A percentile compares a stretch with the other conserved stretches of the same genome.
phyloP scores from a whole-genome alignment of 1,140 invertebrate genomes.

The Popillia japonica region DNA sequence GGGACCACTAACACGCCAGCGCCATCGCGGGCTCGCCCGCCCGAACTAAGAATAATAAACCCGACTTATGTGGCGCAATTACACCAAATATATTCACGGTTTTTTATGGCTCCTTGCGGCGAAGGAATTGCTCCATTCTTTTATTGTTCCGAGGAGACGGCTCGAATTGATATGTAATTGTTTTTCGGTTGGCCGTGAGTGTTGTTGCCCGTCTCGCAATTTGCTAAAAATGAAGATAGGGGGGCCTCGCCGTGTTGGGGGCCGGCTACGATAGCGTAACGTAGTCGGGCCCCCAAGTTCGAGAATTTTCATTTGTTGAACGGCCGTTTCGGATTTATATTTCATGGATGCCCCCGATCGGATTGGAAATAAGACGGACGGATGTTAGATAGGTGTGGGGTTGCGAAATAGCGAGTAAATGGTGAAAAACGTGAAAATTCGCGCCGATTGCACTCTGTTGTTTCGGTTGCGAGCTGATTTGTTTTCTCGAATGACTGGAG shows the following conservation, averaged over 20 bases:
- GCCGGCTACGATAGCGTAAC: not conserved
- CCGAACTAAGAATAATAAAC: conserved; percentile 58
- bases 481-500: not conserved
- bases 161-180: conserved; percentile 59
- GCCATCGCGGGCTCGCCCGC: conserved; percentile 47
- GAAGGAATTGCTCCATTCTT: conserved; percentile 58
- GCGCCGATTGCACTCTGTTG: not conserved
- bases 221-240: conserved; percentile 22
- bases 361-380: conserved; percentile 19
- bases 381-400: not conserved
- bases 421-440: conserved; percentile 1
- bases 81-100: conserved; percentile 61
- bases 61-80: conserved; percentile 60
- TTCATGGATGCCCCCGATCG: conserved; percentile 27
- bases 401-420: not conserved
- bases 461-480: not conserved
- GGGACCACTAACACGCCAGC: conserved; percentile 57
- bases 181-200: conserved; percentile 50
- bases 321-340: conserved; percentile 33
- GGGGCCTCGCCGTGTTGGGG: not conserved
- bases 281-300: conserved; percentile 4
- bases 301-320: conserved; percentile 38
- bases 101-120: conserved; percentile 61
- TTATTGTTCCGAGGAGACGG: conserved; percentile 56
- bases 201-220: conserved; percentile 19